Percentiles rank a stretch among this genome's conserved stretches.
Evolutionary conservation across 2,888 invertebrate genomes (phyloP).

Genomic region (Disparrhopalites patrizii): DNA sequence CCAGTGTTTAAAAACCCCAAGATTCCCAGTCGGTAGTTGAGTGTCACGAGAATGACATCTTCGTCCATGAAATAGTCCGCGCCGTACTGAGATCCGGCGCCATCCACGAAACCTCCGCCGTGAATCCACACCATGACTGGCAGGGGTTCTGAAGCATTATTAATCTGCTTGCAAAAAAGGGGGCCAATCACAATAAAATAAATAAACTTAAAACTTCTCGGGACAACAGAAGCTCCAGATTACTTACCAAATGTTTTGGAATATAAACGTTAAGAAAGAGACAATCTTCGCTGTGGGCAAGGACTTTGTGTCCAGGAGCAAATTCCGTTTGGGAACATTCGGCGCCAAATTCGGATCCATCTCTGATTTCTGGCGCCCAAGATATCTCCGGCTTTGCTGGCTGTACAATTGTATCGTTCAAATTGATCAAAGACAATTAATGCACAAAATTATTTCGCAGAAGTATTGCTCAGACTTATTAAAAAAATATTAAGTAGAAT

Average conservation of each 20-base stretch:
- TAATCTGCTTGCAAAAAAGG: no score
- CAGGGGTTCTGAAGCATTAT: no score
- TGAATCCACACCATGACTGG: conserved; percentile 22
- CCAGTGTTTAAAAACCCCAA: conserved; percentile 17
- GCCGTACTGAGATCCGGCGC: neutral
- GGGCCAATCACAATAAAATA: no score
- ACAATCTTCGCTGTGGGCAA: conserved; percentile 4
- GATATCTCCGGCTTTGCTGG: neutral
- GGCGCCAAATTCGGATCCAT: neutral
- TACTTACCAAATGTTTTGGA: conserved; percentile 1
- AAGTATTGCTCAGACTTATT: no score
- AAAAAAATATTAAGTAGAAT: no score
- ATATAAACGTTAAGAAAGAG: conserved; percentile 19
- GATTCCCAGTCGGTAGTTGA: conserved; percentile 16
- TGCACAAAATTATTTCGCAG: no score
- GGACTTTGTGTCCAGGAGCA: neutral
- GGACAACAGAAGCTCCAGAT: no score
- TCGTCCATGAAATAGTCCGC: conserved; percentile 17
- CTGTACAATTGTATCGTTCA: neutral
- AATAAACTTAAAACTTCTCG: no score
- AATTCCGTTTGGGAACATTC: neutral
- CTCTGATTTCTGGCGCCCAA: neutral
- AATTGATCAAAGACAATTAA: no score
- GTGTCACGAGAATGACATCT: conserved; percentile 14
- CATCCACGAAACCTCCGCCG: conserved; percentile 18